Base-by-base conservation (phyloP, 2,797 vertebrate species). In the Cichlasoma orientale region DNA sequence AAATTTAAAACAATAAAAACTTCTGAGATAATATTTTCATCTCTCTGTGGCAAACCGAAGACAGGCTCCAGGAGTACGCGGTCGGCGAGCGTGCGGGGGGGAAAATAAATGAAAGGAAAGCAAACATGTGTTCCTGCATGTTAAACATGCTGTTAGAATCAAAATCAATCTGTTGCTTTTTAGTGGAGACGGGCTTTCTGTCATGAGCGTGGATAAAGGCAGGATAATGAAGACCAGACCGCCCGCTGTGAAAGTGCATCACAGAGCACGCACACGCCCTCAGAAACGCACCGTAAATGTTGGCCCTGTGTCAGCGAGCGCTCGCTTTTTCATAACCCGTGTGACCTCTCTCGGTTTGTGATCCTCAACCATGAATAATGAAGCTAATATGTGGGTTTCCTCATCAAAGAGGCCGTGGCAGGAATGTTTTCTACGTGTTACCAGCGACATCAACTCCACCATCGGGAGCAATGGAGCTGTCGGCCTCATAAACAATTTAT, bases 191-290 rank as follows among this genome's bases (percentile, higher is more conserved):
- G 18, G 80, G 76, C 69, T 76, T 74, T 87, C 89, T 79, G 86
- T 85, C 84, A 86, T 54, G 84, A 90, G 80, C 27, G n/a, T 61
- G 84, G 77, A 80, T 82, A 77, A 77, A 69, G 83, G 83, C 57
- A 44, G 74, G 80, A 75, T 92, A 93, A 94, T 92, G 78, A 61
- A 90, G 86, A 88, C 81, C 93, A 94, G 93, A 74, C 66, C 3
- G 71, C 73, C 81, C 53, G 82, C 86, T 83, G 89, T 58, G 79
- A 56, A 47, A 79, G 82, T 57, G 47, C 77, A 75, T 83, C 81
- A 72, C 63, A 18, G 14, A 84, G 56, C 70, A 74, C 53, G 33
- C 66, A 77, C 0, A 56, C 55, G 70, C 56, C 36, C 75, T 2
- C 25, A 52, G 12, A 61, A 11, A 85, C 85, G 75, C 53, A 33